Percentiles rank a stretch among this genome's conserved stretches.
These are phyloP conservation scores for Galagoides demidoff DNA, from an alignment of 2,797 vertebrate species.

Conservation along the genomic window DNA sequence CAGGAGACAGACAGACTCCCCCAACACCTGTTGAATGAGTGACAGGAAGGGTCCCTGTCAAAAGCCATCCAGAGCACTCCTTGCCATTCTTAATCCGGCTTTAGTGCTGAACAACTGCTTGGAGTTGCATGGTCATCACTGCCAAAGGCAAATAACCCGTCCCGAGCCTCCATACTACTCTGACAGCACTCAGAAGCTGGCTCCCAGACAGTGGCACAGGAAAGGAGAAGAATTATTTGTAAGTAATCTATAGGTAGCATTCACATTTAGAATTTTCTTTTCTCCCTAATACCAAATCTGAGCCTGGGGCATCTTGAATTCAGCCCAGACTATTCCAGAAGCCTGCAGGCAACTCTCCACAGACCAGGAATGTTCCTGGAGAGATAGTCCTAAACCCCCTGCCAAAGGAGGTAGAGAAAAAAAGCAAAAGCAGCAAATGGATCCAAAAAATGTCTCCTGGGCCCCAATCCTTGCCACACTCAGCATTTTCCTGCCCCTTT, in stretches of 20 bases:
- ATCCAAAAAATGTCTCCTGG: neutral
- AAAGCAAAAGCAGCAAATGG: neutral
- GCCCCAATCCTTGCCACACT: neutral
- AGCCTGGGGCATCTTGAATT: neutral
- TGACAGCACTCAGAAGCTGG: neutral
- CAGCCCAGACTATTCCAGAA: neutral
- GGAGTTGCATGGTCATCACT: accelerated
- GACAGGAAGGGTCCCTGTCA: neutral
- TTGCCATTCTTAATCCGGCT: neutral
- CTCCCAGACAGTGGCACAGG: neutral
- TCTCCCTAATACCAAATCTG: neutral
- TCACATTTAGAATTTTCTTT: neutral
- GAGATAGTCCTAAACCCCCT: neutral
- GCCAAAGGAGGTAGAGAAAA: neutral
- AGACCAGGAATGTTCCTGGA: neutral
- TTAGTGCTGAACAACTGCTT: neutral
- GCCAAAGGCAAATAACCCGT: neutral
- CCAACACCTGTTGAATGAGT: neutral
- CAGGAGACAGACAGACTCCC: neutral
- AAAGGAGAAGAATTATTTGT: neutral
- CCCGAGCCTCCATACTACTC: neutral
- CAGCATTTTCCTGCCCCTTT: neutral
- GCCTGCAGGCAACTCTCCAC: neutral
- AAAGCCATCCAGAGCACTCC: neutral
- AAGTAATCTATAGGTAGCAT: neutral